phyloP scores from a whole-genome alignment of 2,113 vertebrate genomes.

The Procavia capensis region DNA sequence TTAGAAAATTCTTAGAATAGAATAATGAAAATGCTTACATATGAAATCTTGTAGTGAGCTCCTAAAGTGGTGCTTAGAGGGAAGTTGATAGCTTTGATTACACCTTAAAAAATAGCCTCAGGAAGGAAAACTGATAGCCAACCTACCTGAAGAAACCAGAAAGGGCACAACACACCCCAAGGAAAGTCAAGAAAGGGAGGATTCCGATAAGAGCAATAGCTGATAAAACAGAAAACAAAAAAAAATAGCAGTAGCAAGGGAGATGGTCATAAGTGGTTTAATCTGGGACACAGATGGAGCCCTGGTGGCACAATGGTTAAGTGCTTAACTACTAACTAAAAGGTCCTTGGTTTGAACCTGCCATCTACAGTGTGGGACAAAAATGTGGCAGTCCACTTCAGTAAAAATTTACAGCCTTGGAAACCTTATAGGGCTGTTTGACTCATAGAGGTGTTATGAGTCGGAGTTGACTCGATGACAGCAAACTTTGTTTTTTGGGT shows the following conservation, averaged over 20 bases:
- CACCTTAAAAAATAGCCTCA: not conserved
- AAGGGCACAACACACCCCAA: not conserved
- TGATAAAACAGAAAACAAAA: not conserved
- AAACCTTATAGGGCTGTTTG: too few relatives aligned
- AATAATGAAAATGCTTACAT: not conserved
- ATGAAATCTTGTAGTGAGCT: not conserved
- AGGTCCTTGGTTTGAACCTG: too few relatives aligned
- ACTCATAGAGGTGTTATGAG: too few relatives aligned
- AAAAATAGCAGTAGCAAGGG: not conserved
- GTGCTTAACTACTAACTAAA: too few relatives aligned
- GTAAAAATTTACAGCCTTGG: too few relatives aligned
- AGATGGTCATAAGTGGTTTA: not conserved
- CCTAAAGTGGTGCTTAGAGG: not conserved
- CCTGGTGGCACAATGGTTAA: too few relatives aligned
- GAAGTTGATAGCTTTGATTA: not conserved
- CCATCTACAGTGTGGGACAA: too few relatives aligned
- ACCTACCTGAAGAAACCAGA: not conserved
- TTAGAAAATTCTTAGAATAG: constrained; percentile 4
- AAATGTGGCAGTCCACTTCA: too few relatives aligned
- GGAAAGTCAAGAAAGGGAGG: not conserved
- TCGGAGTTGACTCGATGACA: too few relatives aligned
- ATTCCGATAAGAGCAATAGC: not conserved
- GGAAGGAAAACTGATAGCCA: not conserved
- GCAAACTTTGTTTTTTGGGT: too few relatives aligned
- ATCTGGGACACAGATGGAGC: not conserved